Evolutionary conservation across 2,113 vertebrate species (phyloP).

Genomic region (Merops nubicus): DNA sequence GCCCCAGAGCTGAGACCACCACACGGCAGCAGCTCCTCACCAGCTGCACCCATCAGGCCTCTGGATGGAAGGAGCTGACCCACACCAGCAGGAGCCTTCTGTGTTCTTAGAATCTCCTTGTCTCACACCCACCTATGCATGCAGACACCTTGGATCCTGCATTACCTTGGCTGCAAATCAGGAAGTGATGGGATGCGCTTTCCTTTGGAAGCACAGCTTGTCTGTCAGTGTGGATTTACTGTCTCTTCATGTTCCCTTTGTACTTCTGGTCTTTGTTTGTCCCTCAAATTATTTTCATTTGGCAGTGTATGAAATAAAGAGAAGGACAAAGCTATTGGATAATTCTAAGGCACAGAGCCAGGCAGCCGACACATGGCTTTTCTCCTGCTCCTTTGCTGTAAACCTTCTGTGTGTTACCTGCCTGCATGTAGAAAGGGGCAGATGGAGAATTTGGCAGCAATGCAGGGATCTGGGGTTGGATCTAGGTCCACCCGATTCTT

Average conservation of each 20-base stretch:
- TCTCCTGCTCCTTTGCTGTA: not conserved
- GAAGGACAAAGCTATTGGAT: not conserved
- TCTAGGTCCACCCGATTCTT: not conserved
- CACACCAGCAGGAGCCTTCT: not conserved
- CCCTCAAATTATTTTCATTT: not conserved
- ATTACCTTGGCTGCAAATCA: not conserved
- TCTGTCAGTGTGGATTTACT: not conserved
- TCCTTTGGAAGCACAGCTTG: conserved; percentile 5
- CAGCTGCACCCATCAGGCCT: not conserved
- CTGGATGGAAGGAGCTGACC: not conserved
- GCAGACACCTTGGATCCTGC: not conserved
- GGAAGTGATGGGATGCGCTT: conserved; percentile 9
- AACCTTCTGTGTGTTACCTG: not conserved
- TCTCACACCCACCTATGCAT: not conserved
- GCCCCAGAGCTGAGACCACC: not conserved
- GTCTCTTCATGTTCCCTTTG: not conserved
- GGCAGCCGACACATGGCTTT: not conserved
- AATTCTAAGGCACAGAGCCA: not conserved
- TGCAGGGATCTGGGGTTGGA: not conserved
- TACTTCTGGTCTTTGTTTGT: not conserved
- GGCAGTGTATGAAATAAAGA: not conserved
- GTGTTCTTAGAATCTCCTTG: not conserved
- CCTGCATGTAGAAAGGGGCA: not conserved
- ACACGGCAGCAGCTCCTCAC: not conserved
- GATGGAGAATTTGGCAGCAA: not conserved